phyloP scores from a whole-genome alignment of 2,113 vertebrate genomes.

The Montifringilla adamsi region DNA sequence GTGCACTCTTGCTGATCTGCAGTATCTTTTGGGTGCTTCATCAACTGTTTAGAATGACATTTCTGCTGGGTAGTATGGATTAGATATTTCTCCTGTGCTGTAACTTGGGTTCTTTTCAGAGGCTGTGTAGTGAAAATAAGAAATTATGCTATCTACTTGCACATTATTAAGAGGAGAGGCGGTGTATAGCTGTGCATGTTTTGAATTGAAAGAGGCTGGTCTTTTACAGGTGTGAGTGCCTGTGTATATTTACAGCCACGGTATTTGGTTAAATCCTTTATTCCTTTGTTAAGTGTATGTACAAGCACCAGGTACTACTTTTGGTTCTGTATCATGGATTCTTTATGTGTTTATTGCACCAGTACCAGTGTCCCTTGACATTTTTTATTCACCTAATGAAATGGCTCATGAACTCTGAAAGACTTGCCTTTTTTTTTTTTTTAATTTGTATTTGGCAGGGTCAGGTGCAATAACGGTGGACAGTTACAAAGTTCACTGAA shows the following conservation, averaged over 20 bases:
- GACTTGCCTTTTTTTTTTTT: not conserved
- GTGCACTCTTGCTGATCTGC: not conserved
- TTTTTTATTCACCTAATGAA: not conserved
- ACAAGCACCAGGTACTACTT: not conserved
- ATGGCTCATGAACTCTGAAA: not conserved
- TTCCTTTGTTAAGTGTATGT: not conserved
- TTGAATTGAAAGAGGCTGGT: not conserved
- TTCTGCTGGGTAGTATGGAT: not conserved
- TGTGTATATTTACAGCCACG: not conserved
- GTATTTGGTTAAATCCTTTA: not conserved
- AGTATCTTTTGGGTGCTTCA: not conserved
- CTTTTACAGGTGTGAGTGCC: not conserved
- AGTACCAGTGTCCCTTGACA: not conserved
- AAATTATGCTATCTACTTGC: not conserved
- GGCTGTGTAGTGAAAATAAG: not conserved
- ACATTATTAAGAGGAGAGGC: not conserved
- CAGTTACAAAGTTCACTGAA: not conserved
- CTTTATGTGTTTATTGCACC: not conserved
- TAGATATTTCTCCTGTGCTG: not conserved
- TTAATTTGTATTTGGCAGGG: not conserved
- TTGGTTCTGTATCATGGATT: not conserved
- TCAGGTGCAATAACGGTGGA: not conserved
- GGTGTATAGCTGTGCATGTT: not conserved
- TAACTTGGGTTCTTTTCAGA: not conserved
- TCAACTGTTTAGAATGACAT: not conserved